These are phyloP conservation scores for Delichon dasypus DNA, from an alignment of 2,797 vertebrate genomes.

Conservation along the genomic window DNA sequence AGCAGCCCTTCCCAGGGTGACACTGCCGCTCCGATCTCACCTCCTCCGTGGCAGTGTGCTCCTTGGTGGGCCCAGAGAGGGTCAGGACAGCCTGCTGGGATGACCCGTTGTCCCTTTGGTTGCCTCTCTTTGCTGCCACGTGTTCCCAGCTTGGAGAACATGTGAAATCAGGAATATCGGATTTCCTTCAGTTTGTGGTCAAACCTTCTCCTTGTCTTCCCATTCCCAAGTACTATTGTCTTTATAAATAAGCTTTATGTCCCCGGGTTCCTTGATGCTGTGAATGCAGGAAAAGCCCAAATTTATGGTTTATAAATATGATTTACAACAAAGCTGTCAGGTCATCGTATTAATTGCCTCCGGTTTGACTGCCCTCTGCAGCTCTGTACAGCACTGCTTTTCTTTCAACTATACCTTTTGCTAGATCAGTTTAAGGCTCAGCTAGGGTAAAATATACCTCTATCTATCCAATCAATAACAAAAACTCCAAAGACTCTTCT, in stretches of 20 bases:
- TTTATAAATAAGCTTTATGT: background rate
- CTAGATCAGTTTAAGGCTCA: background rate
- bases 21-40: fast-evolving
- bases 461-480: background rate
- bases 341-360: background rate
- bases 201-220: background rate
- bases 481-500: background rate
- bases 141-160: background rate
- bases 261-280: background rate
- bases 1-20: background rate
- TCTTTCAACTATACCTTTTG: background rate
- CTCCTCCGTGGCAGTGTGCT: background rate
- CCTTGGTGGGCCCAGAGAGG: background rate
- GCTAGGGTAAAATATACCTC: background rate
- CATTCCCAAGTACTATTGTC: background rate
- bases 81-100: background rate
- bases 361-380: background rate
- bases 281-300: background rate
- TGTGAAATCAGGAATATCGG: background rate
- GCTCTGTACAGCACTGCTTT: background rate
- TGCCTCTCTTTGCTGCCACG: background rate
- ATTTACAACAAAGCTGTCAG: background rate
- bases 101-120: fast-evolving
- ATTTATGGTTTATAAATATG: background rate
- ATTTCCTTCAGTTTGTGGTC: background rate